Conservation (phyloP, 2,797 vertebrate genomes). For the Mallotus villosus region DNA sequence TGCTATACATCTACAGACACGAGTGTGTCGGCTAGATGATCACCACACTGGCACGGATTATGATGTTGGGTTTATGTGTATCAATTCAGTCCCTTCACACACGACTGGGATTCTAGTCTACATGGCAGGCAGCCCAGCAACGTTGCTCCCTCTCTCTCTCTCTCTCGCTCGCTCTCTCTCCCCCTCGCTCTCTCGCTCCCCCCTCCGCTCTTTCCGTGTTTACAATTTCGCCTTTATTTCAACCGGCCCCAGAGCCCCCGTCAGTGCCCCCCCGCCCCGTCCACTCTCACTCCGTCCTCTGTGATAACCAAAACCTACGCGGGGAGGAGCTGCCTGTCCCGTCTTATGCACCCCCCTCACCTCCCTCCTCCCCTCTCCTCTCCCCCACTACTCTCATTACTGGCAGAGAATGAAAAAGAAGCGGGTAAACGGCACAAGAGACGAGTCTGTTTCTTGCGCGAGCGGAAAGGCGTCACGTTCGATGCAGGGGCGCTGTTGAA, state of each 20-base stretch:
- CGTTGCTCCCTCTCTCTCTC: no score
- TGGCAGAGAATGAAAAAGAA: constrained; percentile 23
- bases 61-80: no score
- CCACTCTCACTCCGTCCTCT: constrained; percentile 12
- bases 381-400: constrained; percentile 33
- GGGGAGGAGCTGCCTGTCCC: constrained; percentile 60
- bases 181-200: not conserved
- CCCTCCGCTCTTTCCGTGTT: not conserved
- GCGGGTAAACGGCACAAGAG: constrained; percentile 5
- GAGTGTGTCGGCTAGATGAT: no score
- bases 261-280: no score
- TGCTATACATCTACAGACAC: no score
- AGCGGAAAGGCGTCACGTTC: constrained; percentile 56
- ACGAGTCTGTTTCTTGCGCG: constrained; percentile 16
- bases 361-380: constrained; percentile 34
- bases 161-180: not conserved
- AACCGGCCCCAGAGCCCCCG: not conserved
- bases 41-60: no score
- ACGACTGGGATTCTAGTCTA: no score
- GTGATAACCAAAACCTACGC: constrained; percentile 35
- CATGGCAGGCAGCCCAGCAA: no score
- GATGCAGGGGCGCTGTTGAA: constrained; percentile 10
- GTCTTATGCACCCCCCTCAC: constrained; percentile 23
- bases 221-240: constrained; percentile 16
- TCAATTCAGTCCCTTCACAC: no score